Conservation (phyloP, 2,888 invertebrate genomes). For the Napeogenes inachia region DNA sequence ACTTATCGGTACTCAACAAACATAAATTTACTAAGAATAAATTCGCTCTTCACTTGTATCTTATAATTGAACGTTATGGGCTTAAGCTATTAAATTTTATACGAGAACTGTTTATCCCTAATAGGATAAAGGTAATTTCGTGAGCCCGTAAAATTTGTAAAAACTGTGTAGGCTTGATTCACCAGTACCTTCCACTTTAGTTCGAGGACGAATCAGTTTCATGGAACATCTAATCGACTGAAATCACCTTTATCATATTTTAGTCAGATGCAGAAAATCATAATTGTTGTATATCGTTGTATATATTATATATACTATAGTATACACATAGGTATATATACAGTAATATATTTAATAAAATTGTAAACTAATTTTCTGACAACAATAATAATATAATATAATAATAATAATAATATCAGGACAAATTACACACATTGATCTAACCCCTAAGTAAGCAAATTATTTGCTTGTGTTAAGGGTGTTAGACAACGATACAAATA, state of each 20-base stretch:
- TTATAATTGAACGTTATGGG: constrained; percentile 26
- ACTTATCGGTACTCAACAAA: not conserved
- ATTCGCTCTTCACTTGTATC: constrained; percentile 14
- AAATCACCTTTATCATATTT: constrained; percentile 1
- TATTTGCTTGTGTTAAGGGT: too few species aligned
- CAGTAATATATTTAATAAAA: too few species aligned
- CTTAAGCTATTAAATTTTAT: constrained; percentile 40
- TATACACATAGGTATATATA: too few species aligned
- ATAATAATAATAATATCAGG: too few species aligned
- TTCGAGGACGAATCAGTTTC: constrained; percentile 27
- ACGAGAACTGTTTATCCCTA: constrained; percentile 40
- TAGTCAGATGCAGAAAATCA: not conserved
- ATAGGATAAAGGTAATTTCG: constrained; percentile 35
- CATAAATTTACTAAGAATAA: not conserved
- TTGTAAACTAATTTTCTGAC: too few species aligned
- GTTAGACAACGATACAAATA: too few species aligned
- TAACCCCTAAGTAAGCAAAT: too few species aligned
- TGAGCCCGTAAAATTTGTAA: constrained; percentile 39
- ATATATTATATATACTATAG: too few species aligned
- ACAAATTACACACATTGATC: too few species aligned
- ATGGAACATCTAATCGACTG: constrained; percentile 20
- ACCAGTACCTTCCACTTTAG: constrained; percentile 3
- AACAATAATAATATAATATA: too few species aligned
- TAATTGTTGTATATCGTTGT: too few species aligned
- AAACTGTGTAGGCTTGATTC: constrained; percentile 16